A percentile compares a stretch with the other conserved stretches of the same genome.
Conservation (phyloP, 2,797 vertebrate genomes). For the Ispidina picta region DNA sequence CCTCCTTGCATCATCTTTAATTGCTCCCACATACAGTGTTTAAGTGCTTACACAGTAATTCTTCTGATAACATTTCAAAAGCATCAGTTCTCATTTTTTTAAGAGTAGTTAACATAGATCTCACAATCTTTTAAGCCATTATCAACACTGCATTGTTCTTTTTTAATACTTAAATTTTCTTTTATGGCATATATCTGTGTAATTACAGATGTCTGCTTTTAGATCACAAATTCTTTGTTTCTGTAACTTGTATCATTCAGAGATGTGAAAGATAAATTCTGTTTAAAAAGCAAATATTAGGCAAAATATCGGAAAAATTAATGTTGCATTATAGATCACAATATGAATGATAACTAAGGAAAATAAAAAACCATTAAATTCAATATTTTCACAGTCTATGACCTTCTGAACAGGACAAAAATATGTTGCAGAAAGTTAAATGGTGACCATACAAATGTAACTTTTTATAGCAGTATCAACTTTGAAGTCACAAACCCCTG, state of each 20-base stretch:
- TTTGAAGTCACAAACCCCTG: slow-evolving; percentile 16
- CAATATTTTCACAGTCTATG: neutral
- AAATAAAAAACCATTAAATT: neutral
- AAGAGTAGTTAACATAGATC: slow-evolving; percentile 55
- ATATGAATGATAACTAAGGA: no score
- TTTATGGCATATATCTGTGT: neutral
- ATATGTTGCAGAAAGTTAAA: neutral
- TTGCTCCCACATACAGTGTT: neutral
- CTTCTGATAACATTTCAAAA: slow-evolving; percentile 52
- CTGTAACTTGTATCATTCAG: neutral
- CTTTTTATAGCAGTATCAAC: neutral
- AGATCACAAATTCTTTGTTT: neutral
- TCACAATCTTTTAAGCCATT: slow-evolving; percentile 17
- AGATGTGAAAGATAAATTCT: neutral
- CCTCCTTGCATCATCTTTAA: slow-evolving; percentile 60
- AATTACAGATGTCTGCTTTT: neutral
- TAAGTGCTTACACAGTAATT: slow-evolving; percentile 61
- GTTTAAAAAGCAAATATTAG: neutral
- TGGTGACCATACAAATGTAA: neutral
- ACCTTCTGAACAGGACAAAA: neutral
- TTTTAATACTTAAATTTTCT: neutral
- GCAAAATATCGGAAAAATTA: neutral
- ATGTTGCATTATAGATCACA: neutral
- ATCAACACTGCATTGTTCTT: slow-evolving; percentile 18
- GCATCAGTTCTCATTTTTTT: slow-evolving; percentile 39